Evolutionary conservation across 2,113 vertebrate genomes (phyloP).

Genomic region (Chionodraco myersi): DNA sequence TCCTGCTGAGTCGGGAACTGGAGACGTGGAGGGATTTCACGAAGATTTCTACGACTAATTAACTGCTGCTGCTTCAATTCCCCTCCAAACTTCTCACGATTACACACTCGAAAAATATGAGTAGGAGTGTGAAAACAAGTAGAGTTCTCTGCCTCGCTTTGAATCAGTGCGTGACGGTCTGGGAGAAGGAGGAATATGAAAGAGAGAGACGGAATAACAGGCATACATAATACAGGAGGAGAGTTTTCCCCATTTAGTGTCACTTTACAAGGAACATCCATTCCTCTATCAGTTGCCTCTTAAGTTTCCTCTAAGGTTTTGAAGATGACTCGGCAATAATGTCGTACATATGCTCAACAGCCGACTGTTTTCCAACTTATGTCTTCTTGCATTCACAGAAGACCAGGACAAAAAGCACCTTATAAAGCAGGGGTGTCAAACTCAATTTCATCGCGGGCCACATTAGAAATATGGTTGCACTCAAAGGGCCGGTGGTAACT

Average conservation of each 20-base stretch:
- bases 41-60: conserved; percentile 36
- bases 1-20: conserved; percentile 29
- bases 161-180: not conserved
- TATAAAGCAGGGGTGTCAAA: no score
- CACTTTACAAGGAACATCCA: not conserved
- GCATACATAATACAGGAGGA: conserved; percentile 36
- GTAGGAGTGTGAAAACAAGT: conserved; percentile 4
- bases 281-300: conserved; percentile 8
- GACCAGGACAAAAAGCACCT: no score
- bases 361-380: no score
- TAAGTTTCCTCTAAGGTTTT: conserved; percentile 14
- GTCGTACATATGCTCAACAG: not conserved
- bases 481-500: no score
- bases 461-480: no score
- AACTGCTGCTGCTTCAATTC: conserved; percentile 4
- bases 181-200: not conserved
- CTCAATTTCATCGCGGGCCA: no score
- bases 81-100: conserved; percentile 14
- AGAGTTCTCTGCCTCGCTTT: not conserved
- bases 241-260: conserved; percentile 14
- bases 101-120: not conserved
- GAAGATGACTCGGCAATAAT: not conserved
- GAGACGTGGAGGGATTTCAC: conserved; percentile 18
- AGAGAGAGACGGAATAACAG: not conserved
- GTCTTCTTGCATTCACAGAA: no score